phyloP scores from a whole-genome alignment of 2,797 vertebrate genomes.

The Telmatherina bonti region DNA sequence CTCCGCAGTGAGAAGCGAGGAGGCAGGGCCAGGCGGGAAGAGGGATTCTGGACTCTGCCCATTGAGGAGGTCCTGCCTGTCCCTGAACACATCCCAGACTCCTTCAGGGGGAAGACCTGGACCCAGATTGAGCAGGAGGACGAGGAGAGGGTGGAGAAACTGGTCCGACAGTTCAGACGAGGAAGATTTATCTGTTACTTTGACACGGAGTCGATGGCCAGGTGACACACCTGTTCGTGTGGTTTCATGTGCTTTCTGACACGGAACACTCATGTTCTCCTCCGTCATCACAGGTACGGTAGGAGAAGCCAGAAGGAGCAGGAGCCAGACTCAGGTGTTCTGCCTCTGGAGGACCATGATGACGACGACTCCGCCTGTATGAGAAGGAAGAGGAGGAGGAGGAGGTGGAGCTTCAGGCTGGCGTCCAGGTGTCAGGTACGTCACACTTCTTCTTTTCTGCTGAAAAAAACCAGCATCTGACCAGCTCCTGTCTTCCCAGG shows the following conservation, averaged over 20 bases:
- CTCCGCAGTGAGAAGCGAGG: conserved; percentile 59
- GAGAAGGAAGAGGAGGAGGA: conserved; percentile 57
- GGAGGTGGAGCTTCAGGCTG: conserved; percentile 70
- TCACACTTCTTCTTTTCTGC: background rate
- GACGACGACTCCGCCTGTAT: conserved; percentile 54
- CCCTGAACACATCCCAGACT: conserved; percentile 87
- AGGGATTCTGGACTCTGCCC: conserved; percentile 46
- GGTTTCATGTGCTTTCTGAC: too few species aligned
- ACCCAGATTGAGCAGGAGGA: conserved; percentile 90
- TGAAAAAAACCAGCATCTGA: background rate
- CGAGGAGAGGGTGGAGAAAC: conserved; percentile 86
- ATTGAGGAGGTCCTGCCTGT: conserved; percentile 85
- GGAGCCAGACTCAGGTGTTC: conserved; percentile 37
- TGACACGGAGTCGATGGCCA: conserved; percentile 85
- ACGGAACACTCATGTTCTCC: too few species aligned
- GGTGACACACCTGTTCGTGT: conserved; percentile 29
- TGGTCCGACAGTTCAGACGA: conserved; percentile 88
- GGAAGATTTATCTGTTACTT: conserved; percentile 89
- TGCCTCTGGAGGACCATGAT: conserved; percentile 74
- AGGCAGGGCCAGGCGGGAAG: conserved; percentile 3
- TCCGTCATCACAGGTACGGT: conserved; percentile 55
- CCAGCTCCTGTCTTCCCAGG: conserved; percentile 64
- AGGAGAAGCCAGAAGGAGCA: conserved; percentile 47
- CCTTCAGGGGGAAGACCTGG: conserved; percentile 90
- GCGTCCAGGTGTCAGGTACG: conserved; percentile 84